Base-by-base conservation (phyloP, 2,113 vertebrate genomes). In the Meleagris gallopavo region DNA sequence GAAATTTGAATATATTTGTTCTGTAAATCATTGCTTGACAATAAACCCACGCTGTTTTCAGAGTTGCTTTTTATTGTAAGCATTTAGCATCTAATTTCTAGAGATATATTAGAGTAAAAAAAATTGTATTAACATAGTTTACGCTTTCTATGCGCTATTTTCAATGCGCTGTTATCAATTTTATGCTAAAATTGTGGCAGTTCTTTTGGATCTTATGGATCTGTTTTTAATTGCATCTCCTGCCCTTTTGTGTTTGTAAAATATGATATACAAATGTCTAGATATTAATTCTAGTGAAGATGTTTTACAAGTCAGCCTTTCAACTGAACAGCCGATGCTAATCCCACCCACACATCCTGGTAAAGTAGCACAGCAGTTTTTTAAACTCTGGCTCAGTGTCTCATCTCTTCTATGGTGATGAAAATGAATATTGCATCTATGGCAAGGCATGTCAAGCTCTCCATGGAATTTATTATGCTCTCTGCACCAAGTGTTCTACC, bases 361-460 rank as follows among this genome's bases (percentile, higher is more conserved):
- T 29, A 78, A 95, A 82, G 70, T 58, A 91, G 16, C 36, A 72
- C 11, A 36, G 62, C 0, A 0, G 12, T 22, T 95, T 90, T 89
- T 85, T 60, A 65, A 95, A 86, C 54, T 88, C 84, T 96, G 85
- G 84, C 78, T 83, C 46, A 83, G 46, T 13, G 16, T 95, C 88
- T 91, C 94, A 71, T 93, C 85, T 96, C 65, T 78, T 94, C 79
- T 81, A 57, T 61, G 60, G 80, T 16, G 30, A 75, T 90, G 88
- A 92, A 97, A 97, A 93, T 89, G 50, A 88, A 90, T 96, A 96
- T 91, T 93, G 88, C 83, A 88, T 94, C 95, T 94, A 92, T 90
- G 75, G 94, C 93, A 78, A 93, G 86, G 88, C 94, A 86, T 10
- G 24, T 87, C 84, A 90, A 90, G 89, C 54, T 77, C 84, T 93